Evolutionary conservation across 2,113 vertebrate genomes (phyloP).

Genomic region (Arothron firmamentum): DNA sequence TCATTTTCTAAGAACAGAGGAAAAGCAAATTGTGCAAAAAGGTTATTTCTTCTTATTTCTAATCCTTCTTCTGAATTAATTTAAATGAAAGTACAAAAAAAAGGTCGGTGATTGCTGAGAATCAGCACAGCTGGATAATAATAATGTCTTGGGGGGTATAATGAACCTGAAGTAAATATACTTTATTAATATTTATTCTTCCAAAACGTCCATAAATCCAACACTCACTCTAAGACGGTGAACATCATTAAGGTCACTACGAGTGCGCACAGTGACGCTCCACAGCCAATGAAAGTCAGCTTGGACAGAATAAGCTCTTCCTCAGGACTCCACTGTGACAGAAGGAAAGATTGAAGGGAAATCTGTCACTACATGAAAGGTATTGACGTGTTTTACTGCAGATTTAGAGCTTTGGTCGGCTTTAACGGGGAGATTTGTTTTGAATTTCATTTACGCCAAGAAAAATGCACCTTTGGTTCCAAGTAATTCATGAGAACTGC

Average conservation of each 20-base stretch:
- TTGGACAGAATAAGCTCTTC: slow-evolving; percentile 76
- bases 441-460: background rate
- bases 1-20: slow-evolving; percentile 21
- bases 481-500: slow-evolving; percentile 79
- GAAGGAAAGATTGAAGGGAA: background rate
- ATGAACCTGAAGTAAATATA: too few species aligned
- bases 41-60: slow-evolving; percentile 15
- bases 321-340: slow-evolving; percentile 71
- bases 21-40: slow-evolving; percentile 1
- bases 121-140: background rate
- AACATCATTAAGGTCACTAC: slow-evolving; percentile 81
- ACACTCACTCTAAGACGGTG: slow-evolving; percentile 79
- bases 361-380: slow-evolving; percentile 3
- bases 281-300: slow-evolving; percentile 79
- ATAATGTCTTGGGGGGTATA: too few species aligned
- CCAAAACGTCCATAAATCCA: too few species aligned
- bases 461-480: slow-evolving; percentile 58
- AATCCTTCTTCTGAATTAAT: too few species aligned
- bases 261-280: slow-evolving; percentile 79
- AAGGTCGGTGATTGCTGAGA: too few species aligned
- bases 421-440: too few species aligned
- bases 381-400: background rate
- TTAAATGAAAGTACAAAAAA: too few species aligned
- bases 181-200: too few species aligned
- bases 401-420: too few species aligned